A percentile compares a stretch with the other conserved stretches of the same genome.
These are phyloP conservation scores for Hanleya hanleyi DNA, from an alignment of 2,888 invertebrate genomes.

Conservation along the genomic window DNA sequence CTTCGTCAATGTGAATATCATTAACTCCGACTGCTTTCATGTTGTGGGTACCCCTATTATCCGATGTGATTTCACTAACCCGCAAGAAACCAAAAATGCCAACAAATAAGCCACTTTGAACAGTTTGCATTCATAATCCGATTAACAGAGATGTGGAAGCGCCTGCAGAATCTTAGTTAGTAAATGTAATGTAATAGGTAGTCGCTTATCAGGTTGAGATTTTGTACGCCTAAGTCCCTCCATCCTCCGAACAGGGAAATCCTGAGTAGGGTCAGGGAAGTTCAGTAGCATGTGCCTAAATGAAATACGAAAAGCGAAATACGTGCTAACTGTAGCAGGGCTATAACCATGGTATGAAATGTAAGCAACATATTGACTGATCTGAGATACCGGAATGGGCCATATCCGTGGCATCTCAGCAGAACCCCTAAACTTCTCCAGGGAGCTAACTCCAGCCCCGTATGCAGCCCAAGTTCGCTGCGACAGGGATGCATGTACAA, in stretches of 20 bases:
- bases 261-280: conserved; percentile 1
- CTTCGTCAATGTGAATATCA: background rate
- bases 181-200: background rate
- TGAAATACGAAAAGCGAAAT: background rate
- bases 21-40: background rate
- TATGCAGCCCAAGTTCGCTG: background rate
- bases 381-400: background rate
- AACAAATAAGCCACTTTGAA: conserved; percentile 1
- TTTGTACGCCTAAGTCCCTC: background rate
- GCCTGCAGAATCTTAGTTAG: too few relatives aligned
- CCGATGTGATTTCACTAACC: too few relatives aligned
- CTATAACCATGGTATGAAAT: too few relatives aligned
- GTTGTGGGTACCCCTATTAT: too few relatives aligned
- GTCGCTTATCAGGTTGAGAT: too few relatives aligned
- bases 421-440: too few relatives aligned
- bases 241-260: background rate
- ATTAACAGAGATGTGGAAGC: background rate
- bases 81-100: conserved; percentile 2
- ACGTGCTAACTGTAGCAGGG: background rate
- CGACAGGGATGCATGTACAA: background rate
- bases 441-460: background rate
- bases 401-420: background rate
- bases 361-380: background rate
- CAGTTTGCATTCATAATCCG: conserved; percentile 9
- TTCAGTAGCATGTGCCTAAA: background rate